phyloP scores from a whole-genome alignment of 2,797 vertebrate species.

The Hafferia zeledoni region DNA sequence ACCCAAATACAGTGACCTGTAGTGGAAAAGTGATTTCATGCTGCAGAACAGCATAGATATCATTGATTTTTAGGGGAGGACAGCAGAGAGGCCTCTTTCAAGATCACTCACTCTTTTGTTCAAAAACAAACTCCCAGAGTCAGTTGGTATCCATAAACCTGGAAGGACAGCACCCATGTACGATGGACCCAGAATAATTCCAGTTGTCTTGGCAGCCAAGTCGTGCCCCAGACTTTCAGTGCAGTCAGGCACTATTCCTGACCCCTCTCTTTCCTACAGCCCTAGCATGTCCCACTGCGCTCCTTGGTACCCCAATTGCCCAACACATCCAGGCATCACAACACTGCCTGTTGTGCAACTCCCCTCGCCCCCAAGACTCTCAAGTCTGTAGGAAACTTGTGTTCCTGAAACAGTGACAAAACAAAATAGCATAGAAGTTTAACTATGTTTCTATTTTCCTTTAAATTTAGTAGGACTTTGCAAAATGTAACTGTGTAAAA shows the following conservation, averaged over 20 bases:
- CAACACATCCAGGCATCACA: background rate
- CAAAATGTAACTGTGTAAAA: too few species aligned
- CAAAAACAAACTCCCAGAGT: background rate
- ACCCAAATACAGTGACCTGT: background rate
- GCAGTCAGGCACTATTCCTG: background rate
- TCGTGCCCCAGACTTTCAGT: background rate
- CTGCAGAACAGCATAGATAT: background rate
- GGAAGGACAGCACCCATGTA: background rate
- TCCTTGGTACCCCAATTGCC: background rate
- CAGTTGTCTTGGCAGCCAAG: background rate
- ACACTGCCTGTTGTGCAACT: background rate
- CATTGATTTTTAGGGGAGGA: background rate
- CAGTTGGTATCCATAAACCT: background rate
- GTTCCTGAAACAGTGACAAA: background rate
- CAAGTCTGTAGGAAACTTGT: background rate
- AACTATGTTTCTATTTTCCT: too few species aligned
- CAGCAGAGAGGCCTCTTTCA: background rate
- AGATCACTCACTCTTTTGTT: background rate
- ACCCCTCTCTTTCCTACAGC: background rate
- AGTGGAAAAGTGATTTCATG: background rate
- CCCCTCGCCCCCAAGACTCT: background rate
- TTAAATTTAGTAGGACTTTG: too few species aligned
- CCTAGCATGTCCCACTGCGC: background rate
- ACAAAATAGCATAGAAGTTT: too few species aligned
- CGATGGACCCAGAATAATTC: background rate